Evolutionary conservation across 2,888 invertebrate genomes (phyloP), one percentile per base, ranked within the genome.

Genomic region (Ernsta delagoae): DNA sequence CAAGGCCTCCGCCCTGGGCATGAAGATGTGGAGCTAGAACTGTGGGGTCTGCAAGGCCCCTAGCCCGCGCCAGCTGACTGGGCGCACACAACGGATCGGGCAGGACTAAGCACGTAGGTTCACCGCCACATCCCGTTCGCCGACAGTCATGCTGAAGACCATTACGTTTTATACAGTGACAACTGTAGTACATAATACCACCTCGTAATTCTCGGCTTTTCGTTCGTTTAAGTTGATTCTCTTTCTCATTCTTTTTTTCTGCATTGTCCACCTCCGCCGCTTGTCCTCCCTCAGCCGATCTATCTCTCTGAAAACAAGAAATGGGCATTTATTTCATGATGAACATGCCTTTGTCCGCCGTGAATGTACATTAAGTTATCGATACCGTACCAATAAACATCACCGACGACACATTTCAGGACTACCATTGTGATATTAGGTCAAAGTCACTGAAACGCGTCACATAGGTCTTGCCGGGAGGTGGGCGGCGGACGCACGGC

Each of bases 81-180:
- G 95, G 95, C 24, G 92, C 89, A 76, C 95, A 95, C 53, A 89
- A 71, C 0, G 95, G 93, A 77, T 95, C 94, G 0, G 95, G 95
- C 74, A 93, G 81, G 24, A 87, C 86, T 59, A 94, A 78, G 75
- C 95, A 95, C 5, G 91, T 75, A 0, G 94, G 94, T 71, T 93
- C 88, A 7, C 94, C 94, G 63, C 92, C 91, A 74, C 94, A 94
- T 41, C 92, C 93, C 1, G 91, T 91, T 43, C 94, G 89, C 41
- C 94, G 92, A 78, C 95, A 95, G 71, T 94, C 92, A 75, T 95
- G 95, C 78, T 95, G 95, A 43, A 95, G 86, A 31, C 95, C 95
- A 75, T 95, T 95, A 69, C 94, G 92, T 75, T 94, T 94, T 70
- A 94, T 92, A 79, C 95, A 95, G 77, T 94, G 93, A 77, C 95